Evolutionary conservation across 1,140 invertebrate genomes (phyloP).

Genomic region (Zaprionus inermis): DNA sequence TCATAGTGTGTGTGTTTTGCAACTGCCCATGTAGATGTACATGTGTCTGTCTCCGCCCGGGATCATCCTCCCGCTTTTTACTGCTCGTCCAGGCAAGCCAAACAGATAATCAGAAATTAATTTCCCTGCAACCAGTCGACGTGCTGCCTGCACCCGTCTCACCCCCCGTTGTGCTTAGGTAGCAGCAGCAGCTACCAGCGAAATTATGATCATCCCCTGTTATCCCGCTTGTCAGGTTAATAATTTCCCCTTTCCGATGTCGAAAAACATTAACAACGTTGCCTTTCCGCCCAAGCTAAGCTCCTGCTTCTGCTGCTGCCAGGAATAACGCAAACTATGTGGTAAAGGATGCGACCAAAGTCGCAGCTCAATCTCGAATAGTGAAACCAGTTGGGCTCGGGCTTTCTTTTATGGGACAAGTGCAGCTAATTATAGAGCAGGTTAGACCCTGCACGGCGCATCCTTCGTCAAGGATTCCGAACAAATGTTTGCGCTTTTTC

Average conservation of each 20-base stretch:
- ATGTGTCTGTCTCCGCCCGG: slow-evolving; percentile 7
- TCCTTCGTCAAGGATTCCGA: slow-evolving; percentile 47
- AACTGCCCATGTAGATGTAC: not conserved
- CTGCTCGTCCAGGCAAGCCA: slow-evolving; percentile 49
- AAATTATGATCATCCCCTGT: slow-evolving; percentile 83
- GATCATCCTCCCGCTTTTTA: slow-evolving; percentile 12
- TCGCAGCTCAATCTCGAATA: slow-evolving; percentile 57
- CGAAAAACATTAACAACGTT: slow-evolving; percentile 50
- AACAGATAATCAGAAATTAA: slow-evolving; percentile 84
- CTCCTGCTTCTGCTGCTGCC: slow-evolving; percentile 8
- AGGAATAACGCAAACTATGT: slow-evolving; percentile 35
- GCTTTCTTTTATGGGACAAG: slow-evolving; percentile 45
- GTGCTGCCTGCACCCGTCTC: slow-evolving; percentile 16
- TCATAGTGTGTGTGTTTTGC: slow-evolving; percentile 43
- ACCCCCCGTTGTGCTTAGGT: slow-evolving; percentile 50
- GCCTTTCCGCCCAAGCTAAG: slow-evolving; percentile 18
- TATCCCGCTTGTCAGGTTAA: slow-evolving; percentile 81
- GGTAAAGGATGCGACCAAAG: slow-evolving; percentile 38
- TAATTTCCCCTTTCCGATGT: slow-evolving; percentile 52
- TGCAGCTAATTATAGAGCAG: slow-evolving; percentile 73
- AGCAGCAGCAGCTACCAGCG: slow-evolving; percentile 57
- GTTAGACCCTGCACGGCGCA: slow-evolving; percentile 8
- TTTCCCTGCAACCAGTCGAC: slow-evolving; percentile 68
- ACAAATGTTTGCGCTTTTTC: slow-evolving; percentile 26
- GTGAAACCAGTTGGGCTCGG: slow-evolving; percentile 22